Evolutionary conservation across 2,888 invertebrate genomes (phyloP), one percentile per base, ranked within the genome.

Genomic region (Dorcus parallelipipedus): DNA sequence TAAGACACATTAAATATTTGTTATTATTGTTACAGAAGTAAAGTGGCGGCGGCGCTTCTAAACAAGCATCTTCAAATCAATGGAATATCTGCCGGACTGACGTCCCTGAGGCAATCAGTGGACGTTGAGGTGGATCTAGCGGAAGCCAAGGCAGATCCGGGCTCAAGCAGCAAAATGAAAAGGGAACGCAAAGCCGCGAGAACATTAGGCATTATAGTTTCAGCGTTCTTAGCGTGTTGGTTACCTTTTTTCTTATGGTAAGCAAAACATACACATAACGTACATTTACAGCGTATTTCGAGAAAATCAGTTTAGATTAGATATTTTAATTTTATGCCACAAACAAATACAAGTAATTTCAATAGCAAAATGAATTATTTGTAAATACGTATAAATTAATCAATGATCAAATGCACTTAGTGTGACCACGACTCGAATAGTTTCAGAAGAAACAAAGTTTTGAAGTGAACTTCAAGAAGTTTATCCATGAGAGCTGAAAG

Each of bases 121-220:
- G 76, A 79, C 62, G 26, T 33, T 33, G 26, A 33, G 26, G 73
- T 70, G 38, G 70, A 72, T 49, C 67, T 71, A 17, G 62, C 64
- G 6, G 76, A 75, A 53, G 76, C 78, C 43, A 77, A 79, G 58
- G 66, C 75, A 9, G 85, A 85, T 70, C 79, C 76, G 1, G 76
- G 77, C 42, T 86, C 90, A 58, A 90, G 89, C 78, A 91, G 84
- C 76, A 93, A 93, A 79, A 93, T 94, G 93, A 88, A 91, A 75
- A 81, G 93, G 53, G 94, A 94, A 76, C 81, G 93, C 60, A 93
- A 93, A 75, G 95, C 96, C 0, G 96, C 96, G 2, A 86, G 95
- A 72, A 97, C 97, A 9, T 83, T 97, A 45, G 97, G 97, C 56
- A 95, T 97, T 74, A 96, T 97, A 73, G 96, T 97, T 90, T 95